Percentiles rank a stretch among this genome's conserved stretches.
These are phyloP conservation scores for Heliconius hortense DNA, from an alignment of 2,888 invertebrate genomes.

Conservation along the genomic window DNA sequence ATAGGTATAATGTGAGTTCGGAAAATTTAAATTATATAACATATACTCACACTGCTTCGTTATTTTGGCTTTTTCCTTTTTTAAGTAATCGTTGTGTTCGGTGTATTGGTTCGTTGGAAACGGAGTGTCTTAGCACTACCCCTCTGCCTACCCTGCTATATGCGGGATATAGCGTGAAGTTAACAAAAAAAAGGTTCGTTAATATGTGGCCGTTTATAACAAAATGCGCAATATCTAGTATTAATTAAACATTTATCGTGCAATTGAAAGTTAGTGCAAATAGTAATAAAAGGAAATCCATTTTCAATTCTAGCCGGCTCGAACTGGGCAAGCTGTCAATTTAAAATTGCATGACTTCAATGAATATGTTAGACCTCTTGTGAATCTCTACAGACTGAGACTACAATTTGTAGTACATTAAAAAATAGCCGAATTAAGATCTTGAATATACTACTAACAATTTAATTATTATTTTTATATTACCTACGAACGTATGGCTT, in stretches of 20 bases:
- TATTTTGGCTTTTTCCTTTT: neutral
- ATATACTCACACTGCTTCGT: neutral
- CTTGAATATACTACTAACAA: neutral
- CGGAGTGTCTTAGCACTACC: no score
- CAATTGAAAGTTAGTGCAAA: neutral
- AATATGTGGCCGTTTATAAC: neutral
- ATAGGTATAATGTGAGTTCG: constrained; percentile 5
- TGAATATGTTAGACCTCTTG: constrained; percentile 13
- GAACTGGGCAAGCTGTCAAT: neutral
- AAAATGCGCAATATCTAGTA: neutral
- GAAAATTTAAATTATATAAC: constrained; percentile 7
- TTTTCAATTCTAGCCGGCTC: neutral
- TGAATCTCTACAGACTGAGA: constrained; percentile 6
- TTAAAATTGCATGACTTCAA: constrained; percentile 21
- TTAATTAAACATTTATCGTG: neutral
- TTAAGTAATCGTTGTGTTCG: neutral
- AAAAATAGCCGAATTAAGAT: neutral
- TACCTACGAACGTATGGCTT: no score
- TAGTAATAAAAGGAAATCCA: neutral
- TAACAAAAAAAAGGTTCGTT: neutral
- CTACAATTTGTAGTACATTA: neutral
- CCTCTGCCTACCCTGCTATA: no score
- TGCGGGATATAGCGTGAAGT: no score
- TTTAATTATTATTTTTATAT: no score
- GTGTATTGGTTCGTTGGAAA: no score